Percentiles rank a stretch among this genome's conserved stretches.
phyloP scores from a whole-genome alignment of 2,113 vertebrate species.

The Hydropotes inermis region DNA sequence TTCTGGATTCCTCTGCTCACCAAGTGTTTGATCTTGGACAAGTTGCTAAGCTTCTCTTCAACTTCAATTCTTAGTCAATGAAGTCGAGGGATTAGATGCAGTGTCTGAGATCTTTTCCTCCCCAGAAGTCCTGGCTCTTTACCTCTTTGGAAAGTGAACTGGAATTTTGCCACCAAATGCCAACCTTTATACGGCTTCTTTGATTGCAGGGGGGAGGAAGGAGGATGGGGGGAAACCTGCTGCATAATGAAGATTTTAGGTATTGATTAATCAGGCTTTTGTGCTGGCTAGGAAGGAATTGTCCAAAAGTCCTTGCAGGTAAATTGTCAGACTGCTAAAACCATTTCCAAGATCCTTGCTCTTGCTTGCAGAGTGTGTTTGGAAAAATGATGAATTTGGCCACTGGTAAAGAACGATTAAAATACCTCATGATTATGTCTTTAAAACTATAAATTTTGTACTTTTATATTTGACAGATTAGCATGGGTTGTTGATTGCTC shows the following conservation, averaged over 20 bases:
- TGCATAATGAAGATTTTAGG: not conserved
- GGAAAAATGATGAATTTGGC: not conserved
- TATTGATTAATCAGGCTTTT: slow-evolving; percentile 23
- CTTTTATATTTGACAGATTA: slow-evolving; percentile 31
- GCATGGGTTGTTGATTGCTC: not conserved
- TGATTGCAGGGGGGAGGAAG: not conserved
- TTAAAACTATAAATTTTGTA: not conserved
- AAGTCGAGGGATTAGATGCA: not conserved
- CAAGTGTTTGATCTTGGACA: not conserved
- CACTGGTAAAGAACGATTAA: not conserved
- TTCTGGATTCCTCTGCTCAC: not conserved
- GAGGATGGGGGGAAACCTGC: not conserved
- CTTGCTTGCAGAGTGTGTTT: not conserved
- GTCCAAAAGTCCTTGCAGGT: not conserved
- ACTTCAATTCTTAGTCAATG: not conserved
- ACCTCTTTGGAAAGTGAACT: slow-evolving; percentile 26
- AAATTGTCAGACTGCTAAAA: slow-evolving; percentile 2
- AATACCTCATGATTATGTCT: not conserved
- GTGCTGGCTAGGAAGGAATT: not conserved
- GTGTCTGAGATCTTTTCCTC: not conserved
- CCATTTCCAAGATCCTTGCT: not conserved
- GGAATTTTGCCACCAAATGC: slow-evolving; percentile 35
- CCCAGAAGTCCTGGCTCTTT: not conserved
- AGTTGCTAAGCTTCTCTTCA: not conserved
- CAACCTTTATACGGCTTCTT: not conserved